These are phyloP conservation scores for Caprella mutica DNA, from an alignment of 2,888 invertebrate genomes.

Conservation along the genomic window DNA sequence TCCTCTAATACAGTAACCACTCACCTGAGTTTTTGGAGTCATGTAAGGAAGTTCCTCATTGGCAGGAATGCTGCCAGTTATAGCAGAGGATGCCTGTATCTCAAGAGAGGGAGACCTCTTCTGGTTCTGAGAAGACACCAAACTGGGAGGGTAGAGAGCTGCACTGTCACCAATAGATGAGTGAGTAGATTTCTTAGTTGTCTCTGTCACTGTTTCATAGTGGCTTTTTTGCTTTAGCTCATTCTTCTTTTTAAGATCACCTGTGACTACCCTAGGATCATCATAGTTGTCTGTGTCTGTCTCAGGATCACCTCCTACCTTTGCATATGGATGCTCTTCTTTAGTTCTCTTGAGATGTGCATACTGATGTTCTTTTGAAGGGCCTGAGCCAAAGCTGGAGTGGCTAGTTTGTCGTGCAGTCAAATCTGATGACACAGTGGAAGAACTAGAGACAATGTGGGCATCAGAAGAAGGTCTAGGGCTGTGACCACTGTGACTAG, in stretches of 20 bases:
- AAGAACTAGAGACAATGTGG: slow-evolving; percentile 7
- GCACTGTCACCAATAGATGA: background rate
- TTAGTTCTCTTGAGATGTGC: slow-evolving; percentile 30
- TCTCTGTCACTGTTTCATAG: slow-evolving; percentile 3
- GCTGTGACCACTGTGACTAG: background rate
- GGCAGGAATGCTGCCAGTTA: slow-evolving; percentile 71
- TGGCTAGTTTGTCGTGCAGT: slow-evolving; percentile 9
- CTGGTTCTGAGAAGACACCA: background rate
- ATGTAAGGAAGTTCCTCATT: slow-evolving; percentile 80
- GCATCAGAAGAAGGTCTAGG: slow-evolving; percentile 12
- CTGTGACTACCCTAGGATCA: slow-evolving; percentile 28
- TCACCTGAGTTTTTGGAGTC: slow-evolving; percentile 55
- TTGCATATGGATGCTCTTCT: slow-evolving; percentile 33
- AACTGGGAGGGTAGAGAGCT: slow-evolving; percentile 4
- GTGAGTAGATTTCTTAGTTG: background rate
- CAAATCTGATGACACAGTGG: slow-evolving; percentile 13
- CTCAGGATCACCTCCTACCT: slow-evolving; percentile 30
- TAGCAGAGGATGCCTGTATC: slow-evolving; percentile 76
- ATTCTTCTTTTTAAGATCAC: slow-evolving; percentile 9
- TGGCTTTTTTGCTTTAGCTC: slow-evolving; percentile 8
- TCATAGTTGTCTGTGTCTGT: slow-evolving; percentile 32
- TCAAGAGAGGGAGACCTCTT: slow-evolving; percentile 16
- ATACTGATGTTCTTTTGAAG: slow-evolving; percentile 28
- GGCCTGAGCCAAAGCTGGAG: slow-evolving; percentile 6
- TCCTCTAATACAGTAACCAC: no score